Conservation (phyloP, 1,140 invertebrate species). For the Lepidurus couesii region DNA sequence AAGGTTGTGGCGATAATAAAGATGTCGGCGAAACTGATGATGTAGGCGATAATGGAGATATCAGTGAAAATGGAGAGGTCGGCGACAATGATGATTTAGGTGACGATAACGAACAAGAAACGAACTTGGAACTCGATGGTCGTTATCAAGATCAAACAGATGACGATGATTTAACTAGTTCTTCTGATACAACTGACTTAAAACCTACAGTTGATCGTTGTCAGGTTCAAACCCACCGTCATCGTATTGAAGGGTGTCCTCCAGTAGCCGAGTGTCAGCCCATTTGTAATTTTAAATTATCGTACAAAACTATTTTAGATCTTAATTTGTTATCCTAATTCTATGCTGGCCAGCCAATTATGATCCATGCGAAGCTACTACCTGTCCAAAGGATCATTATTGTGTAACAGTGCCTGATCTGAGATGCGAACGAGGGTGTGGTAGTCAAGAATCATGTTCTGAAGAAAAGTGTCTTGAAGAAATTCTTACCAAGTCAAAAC, state of each 20-base stretch:
- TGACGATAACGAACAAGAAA: no score
- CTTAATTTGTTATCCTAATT: neutral
- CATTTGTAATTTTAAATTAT: neutral
- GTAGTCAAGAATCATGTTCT: neutral
- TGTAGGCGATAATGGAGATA: no score
- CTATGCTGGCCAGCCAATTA: neutral
- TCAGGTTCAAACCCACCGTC: neutral
- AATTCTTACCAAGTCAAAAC: neutral
- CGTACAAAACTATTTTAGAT: neutral
- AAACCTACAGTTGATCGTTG: no score
- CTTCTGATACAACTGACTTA: no score
- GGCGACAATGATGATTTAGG: no score
- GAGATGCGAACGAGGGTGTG: neutral
- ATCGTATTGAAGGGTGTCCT: neutral
- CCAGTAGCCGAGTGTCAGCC: neutral
- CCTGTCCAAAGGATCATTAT: neutral
- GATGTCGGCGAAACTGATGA: no score
- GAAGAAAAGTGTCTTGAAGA: neutral
- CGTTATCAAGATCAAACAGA: no score
- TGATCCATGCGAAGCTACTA: neutral
- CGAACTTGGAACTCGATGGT: no score
- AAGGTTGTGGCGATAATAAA: no score
- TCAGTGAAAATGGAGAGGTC: no score
- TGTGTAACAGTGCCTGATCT: neutral
- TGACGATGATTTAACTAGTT: no score